phyloP scores from a whole-genome alignment of 2,797 vertebrate genomes.

The Xiphorhynchus erythropygius region DNA sequence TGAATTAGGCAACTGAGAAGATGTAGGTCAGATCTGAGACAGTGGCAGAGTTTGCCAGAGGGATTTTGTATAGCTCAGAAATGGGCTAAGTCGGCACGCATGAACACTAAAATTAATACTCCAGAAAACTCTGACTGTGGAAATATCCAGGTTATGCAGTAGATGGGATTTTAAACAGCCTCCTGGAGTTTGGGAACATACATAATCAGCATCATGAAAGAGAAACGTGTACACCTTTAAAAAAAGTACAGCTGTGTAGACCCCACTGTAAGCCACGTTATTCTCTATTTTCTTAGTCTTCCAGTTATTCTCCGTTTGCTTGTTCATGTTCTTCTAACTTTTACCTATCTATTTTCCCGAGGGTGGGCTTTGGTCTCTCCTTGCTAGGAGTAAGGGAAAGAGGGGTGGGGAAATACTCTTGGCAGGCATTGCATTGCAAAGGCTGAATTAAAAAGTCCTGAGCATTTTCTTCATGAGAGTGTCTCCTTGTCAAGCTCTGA shows the following conservation, averaged over 20 bases:
- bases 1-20: background rate
- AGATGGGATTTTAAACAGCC: background rate
- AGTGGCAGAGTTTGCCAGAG: background rate
- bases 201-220: background rate
- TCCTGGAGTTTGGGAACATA: background rate
- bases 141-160: background rate
- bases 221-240: background rate
- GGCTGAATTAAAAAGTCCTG: background rate
- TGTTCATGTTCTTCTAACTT: slow-evolving; percentile 16
- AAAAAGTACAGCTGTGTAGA: background rate
- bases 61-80: background rate
- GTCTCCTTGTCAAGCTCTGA: background rate
- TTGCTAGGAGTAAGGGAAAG: background rate
- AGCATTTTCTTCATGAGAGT: background rate
- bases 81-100: background rate
- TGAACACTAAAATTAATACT: background rate
- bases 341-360: background rate
- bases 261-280: background rate
- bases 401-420: background rate
- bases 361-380: slow-evolving; percentile 36
- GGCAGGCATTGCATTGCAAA: background rate
- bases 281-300: slow-evolving; percentile 1
- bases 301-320: slow-evolving; percentile 14
- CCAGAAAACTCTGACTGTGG: background rate
- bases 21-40: slow-evolving; percentile 24